These are phyloP conservation scores for Diplogasteroides magnus DNA, from an alignment of 1,140 invertebrate species.

Conservation along the genomic window DNA sequence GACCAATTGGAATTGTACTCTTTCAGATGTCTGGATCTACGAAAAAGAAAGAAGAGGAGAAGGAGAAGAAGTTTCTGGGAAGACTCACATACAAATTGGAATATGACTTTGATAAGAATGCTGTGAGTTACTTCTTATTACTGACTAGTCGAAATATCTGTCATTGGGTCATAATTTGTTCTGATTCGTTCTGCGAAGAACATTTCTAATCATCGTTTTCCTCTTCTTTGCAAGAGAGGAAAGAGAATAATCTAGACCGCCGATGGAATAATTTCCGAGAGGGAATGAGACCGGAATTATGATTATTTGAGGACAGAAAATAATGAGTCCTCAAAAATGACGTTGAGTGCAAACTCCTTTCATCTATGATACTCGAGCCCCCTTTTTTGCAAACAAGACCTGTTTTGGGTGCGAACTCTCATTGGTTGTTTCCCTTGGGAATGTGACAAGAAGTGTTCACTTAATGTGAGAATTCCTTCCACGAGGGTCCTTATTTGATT, in stretches of 20 bases:
- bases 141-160: neutral
- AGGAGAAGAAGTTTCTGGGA: conserved; percentile 56
- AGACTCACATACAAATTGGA: conserved; percentile 67
- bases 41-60: conserved; percentile 51
- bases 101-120: conserved; percentile 98
- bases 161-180: neutral
- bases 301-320: too few species aligned
- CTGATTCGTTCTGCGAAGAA: neutral
- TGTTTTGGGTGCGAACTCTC: too few species aligned
- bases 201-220: neutral
- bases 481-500: too few species aligned
- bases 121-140: conserved; percentile 58
- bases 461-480: too few species aligned
- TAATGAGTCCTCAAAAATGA: too few species aligned
- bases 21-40: conserved; percentile 30
- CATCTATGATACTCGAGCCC: too few species aligned
- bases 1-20: too few species aligned
- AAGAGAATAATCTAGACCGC: neutral
- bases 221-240: neutral
- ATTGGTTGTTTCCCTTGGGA: neutral
- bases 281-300: neutral
- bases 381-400: too few species aligned
- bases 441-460: neutral
- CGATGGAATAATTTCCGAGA: neutral
- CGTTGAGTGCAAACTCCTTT: too few species aligned